A percentile compares a stretch with the other conserved stretches of the same genome.
Conservation (phyloP, 1,140 invertebrate species). For the Linepithema humile region DNA sequence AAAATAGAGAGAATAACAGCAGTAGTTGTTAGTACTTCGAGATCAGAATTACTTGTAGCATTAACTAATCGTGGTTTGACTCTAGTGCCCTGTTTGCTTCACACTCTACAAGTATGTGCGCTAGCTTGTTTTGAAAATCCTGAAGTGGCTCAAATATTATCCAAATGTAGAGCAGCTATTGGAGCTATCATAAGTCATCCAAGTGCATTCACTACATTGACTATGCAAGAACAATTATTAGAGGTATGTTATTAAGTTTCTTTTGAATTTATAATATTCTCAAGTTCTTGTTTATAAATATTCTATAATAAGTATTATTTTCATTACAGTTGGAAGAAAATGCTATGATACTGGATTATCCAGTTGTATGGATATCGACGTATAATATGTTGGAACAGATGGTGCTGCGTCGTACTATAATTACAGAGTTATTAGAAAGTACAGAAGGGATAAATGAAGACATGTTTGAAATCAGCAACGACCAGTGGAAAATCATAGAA, state of each 20-base stretch:
- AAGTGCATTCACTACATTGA: constrained; percentile 74
- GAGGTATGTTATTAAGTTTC: constrained; percentile 74
- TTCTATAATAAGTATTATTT: constrained; percentile 10
- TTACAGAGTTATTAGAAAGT: constrained; percentile 78
- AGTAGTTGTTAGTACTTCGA: constrained; percentile 80
- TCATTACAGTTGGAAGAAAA: constrained; percentile 81
- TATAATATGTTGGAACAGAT: constrained; percentile 85
- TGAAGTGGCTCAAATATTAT: constrained; percentile 79
- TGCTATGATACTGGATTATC: constrained; percentile 81
- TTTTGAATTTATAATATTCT: no score
- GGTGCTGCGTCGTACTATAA: constrained; percentile 76
- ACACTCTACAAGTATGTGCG: constrained; percentile 83
- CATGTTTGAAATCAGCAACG: constrained; percentile 75
- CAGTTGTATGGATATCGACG: constrained; percentile 84
- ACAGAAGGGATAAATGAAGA: constrained; percentile 78
- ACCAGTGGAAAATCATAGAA: constrained; percentile 84
- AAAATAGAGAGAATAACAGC: constrained; percentile 83
- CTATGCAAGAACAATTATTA: constrained; percentile 82
- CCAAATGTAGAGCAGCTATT: constrained; percentile 82
- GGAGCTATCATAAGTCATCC: constrained; percentile 80
- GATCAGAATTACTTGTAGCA: constrained; percentile 77
- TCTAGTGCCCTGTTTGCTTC: constrained; percentile 83
- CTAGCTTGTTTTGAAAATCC: constrained; percentile 82
- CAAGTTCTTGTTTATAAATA: constrained; percentile 26
- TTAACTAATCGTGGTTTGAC: constrained; percentile 77